Conservation (phyloP, 92 coral and sea anemone genomes). For the Parazoanthus darwini region DNA sequence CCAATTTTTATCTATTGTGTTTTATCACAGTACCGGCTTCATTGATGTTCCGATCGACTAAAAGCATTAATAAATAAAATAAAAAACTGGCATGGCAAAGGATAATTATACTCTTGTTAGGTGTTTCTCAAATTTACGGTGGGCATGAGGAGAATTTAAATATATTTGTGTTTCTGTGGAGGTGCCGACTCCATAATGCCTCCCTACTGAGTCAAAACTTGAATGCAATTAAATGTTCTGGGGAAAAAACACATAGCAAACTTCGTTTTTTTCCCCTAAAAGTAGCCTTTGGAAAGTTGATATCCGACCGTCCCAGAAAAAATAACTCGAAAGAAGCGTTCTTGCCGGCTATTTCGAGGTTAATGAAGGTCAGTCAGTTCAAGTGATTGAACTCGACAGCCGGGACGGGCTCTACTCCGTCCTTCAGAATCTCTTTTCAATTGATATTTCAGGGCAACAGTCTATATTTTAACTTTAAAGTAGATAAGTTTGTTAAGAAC, state of each 20-base stretch:
- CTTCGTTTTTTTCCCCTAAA: not conserved
- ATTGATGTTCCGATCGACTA: slow-evolving; percentile 40
- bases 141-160: not conserved
- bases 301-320: not conserved
- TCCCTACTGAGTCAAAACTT: slow-evolving; percentile 8
- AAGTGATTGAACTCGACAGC: not conserved
- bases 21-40: slow-evolving; percentile 37
- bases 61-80: slow-evolving; percentile 34
- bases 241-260: not conserved
- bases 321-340: not conserved
- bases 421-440: not conserved
- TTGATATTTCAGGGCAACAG: slow-evolving; percentile 10
- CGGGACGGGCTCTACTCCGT: too few species aligned
- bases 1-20: slow-evolving; percentile 23
- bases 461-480: not conserved
- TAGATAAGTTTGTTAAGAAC: slow-evolving; percentile 21
- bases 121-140: not conserved
- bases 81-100: not conserved
- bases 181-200: not conserved
- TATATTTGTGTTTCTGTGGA: slow-evolving; percentile 1
- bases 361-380: not conserved
- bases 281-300: not conserved
- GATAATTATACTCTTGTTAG: slow-evolving; percentile 24
- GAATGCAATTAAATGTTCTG: not conserved
- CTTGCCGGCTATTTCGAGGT: not conserved